Conservation (phyloP, 2,888 invertebrate species). For the Lacanobia oleracea region DNA sequence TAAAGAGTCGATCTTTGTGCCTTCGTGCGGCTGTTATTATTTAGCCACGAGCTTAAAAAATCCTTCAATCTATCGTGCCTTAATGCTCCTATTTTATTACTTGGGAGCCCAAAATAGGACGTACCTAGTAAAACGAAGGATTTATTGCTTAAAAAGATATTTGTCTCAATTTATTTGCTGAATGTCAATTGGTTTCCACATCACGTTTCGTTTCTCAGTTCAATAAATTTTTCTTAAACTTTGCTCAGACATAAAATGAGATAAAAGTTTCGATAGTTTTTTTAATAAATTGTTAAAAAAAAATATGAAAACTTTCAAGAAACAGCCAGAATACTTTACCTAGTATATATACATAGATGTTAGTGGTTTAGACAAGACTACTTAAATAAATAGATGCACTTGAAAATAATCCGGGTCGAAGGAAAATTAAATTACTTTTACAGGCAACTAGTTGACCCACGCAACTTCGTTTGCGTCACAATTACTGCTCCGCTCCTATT, state of each 20-base stretch:
- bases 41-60: too few species aligned
- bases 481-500: too few species aligned
- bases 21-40: too few species aligned
- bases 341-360: not conserved
- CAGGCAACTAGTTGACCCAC: too few species aligned
- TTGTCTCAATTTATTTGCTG: slow-evolving; percentile 30
- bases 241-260: not conserved
- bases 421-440: too few species aligned
- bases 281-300: not conserved
- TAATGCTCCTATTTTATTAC: not conserved
- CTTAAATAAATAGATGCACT: not conserved
- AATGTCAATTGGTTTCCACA: slow-evolving; percentile 10
- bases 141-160: slow-evolving; percentile 29
- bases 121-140: slow-evolving; percentile 11
- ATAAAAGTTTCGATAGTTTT: not conserved
- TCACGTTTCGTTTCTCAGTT: slow-evolving; percentile 25
- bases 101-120: not conserved
- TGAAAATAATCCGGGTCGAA: not conserved
- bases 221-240: slow-evolving; percentile 11
- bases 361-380: not conserved
- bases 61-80: not conserved
- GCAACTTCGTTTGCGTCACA: too few species aligned
- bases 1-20: too few species aligned
- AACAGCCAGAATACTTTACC: not conserved
- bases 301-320: not conserved